phyloP scores from a whole-genome alignment of 2,888 invertebrate species.

The Microplitis manilae region DNA sequence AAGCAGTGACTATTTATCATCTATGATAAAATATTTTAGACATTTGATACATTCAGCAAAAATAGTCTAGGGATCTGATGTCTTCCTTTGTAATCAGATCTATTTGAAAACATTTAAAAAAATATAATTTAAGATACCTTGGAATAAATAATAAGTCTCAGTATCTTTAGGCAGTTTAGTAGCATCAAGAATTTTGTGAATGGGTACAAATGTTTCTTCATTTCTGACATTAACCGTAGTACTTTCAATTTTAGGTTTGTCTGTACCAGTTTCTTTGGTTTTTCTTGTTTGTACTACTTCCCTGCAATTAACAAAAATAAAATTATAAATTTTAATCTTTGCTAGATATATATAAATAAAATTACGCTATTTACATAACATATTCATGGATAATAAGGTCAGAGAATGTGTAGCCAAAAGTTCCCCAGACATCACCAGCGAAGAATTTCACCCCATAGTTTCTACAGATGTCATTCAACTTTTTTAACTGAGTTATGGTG shows the following conservation, averaged over 20 bases:
- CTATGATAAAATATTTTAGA: too few relatives aligned
- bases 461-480: constrained; percentile 84
- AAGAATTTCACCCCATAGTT: constrained; percentile 86
- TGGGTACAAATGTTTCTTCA: constrained; percentile 78
- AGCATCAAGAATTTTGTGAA: constrained; percentile 79
- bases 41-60: too few relatives aligned
- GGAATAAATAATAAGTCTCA: constrained; percentile 81
- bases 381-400: constrained; percentile 90
- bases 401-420: constrained; percentile 91
- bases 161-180: constrained; percentile 61
- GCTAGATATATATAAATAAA: constrained; percentile 23
- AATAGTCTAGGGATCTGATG: too few relatives aligned
- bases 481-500: constrained; percentile 79
- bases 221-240: constrained; percentile 78
- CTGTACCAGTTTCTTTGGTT: constrained; percentile 73
- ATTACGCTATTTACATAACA: constrained; percentile 77
- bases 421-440: constrained; percentile 93
- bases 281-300: constrained; percentile 73
- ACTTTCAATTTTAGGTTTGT: constrained; percentile 73
- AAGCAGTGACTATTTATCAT: too few relatives aligned
- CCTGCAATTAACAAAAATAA: constrained; percentile 63
- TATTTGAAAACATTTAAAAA: too few relatives aligned
- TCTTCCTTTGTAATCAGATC: too few relatives aligned
- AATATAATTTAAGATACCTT: constrained; percentile 71
- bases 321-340: constrained; percentile 11